Base-by-base conservation (phyloP, 2,113 vertebrate species). In the Pygoscelis adeliae region DNA sequence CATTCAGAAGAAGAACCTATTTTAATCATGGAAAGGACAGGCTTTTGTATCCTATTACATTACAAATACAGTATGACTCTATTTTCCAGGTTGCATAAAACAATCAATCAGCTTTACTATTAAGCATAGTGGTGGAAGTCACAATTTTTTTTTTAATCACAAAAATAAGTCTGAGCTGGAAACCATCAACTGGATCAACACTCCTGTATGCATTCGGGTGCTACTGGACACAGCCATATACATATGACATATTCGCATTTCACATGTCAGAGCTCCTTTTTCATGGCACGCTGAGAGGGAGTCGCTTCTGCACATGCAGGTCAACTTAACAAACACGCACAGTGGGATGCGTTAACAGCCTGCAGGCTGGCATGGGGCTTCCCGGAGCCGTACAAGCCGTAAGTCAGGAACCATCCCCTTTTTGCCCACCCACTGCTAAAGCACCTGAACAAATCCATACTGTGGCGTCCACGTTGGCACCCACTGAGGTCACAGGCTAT, bases 221-320 rank as follows among this genome's bases (percentile, higher is more conserved):
- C 42, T 34, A 34, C 21, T 14, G 19, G 38, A 26, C 19, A 11
- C 47, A 59, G 74, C 27, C 47, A 55, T 13, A 25, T 32, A 27
- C 12, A 9, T 11, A 34, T 9, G 16, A 55, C 10, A 8, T 20
- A 40, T 6, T 52, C 2, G 0, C 8, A 52, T 36, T 40, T 50
- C 23, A 8, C 19, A 36, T 19, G 34, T 29, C n/a, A 11, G 32
- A 81, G 42, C 11, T 67, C 42, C 20, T 66, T 81, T 49, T 77
- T 50, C 46, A 66, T 8, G 6, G 26, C 56, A 71, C 32, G 29
- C 5, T n/a, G 15, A 50, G 26, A 53, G 47, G 46, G 29, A 40
- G 9, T 29, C 2, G 1, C 34, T 25, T 42, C n/a, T 2, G 2
- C 40, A 32, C 2, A 1, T 10, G 15, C 36, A 62, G 23, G 40